Evolutionary conservation across 2,797 vertebrate genomes (phyloP), one percentile per base, ranked within the genome.

Genomic region (Graptemys geographica): DNA sequence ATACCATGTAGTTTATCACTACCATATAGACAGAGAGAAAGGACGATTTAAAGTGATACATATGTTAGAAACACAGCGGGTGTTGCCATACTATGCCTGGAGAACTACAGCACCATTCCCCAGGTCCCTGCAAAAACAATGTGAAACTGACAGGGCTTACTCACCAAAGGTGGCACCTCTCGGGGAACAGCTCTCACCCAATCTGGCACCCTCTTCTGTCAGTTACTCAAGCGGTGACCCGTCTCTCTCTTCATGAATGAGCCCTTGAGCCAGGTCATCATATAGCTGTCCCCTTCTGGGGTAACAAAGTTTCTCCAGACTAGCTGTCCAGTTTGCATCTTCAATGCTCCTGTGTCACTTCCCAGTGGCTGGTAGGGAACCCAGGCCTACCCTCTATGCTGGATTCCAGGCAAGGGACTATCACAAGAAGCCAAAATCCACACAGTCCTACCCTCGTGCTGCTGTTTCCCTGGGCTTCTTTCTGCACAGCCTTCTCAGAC

Each of bases 1-100:
- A 90, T 52, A 92, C 57, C 89, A 94, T 59, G 9, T 8, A 52
- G 81, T 93, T 94, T 82, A 81, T 49, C 89, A 88, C 3, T 11
- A 72, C 84, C 82, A 52, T 5, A 65, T 86, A 53, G 47, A 90
- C 84, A 89, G 25, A 56, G 84, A n/a, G 23, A 44, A 15, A 49
- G 21, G 31, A 55, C 41, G 10, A 83, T 72, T 81, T 59, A 37
- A 90, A 83, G 65, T 37, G 18, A 37, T 37, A 2, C n/a, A 69
- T 69, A n/a, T 37, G n/a, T n/a, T 69, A 69, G 65, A 69, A 37
- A 37, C 11, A 49, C 23, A 79, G 44, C 12, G 4, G 25, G 44
- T 79, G 49, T 44, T 33, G 44, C 11, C 31, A 47, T 51, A 16
- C 31, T 52, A 33, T 28, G 47, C 27, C 31, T 79, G 47, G 78